Evolutionary conservation across 2,797 vertebrate genomes (phyloP).

Genomic region (Syndactyla subalaris): DNA sequence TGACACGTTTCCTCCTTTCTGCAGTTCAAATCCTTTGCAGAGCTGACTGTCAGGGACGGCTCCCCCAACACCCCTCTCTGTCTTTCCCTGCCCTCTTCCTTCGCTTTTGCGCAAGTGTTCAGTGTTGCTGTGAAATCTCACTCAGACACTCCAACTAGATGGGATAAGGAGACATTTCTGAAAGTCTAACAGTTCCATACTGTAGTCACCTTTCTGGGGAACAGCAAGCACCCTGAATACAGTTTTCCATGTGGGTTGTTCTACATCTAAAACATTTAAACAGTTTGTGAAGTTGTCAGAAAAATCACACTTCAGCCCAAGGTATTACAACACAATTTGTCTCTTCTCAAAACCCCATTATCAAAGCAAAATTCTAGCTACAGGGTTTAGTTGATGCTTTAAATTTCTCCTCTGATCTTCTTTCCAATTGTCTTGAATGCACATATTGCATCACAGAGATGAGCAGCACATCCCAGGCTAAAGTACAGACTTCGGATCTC

Average conservation of each 20-base stretch:
- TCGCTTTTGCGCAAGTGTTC: background rate
- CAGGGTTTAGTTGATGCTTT: background rate
- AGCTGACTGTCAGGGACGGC: constrained; percentile 6
- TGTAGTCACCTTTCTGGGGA: background rate
- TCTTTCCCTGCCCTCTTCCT: background rate
- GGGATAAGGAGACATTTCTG: background rate
- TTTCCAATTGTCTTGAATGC: background rate
- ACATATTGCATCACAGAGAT: background rate
- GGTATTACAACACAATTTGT: background rate
- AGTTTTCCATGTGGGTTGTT: background rate
- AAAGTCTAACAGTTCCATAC: background rate
- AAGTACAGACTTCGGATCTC: background rate
- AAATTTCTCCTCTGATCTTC: background rate
- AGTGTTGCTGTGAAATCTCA: background rate
- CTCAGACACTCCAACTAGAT: background rate
- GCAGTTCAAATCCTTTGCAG: constrained; percentile 51
- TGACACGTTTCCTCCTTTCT: constrained; percentile 64
- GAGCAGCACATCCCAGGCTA: background rate
- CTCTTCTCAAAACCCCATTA: background rate
- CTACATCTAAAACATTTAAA: background rate
- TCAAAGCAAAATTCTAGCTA: background rate
- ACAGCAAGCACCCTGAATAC: accelerated
- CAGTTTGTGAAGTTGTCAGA: background rate
- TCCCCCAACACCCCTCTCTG: background rate
- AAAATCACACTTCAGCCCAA: background rate